Evolutionary conservation across 30 jellyfish, hydroid and myxozoan genomes (phyloP), one percentile per base, ranked within the genome.

Genomic region (Aurelia sp.): DNA sequence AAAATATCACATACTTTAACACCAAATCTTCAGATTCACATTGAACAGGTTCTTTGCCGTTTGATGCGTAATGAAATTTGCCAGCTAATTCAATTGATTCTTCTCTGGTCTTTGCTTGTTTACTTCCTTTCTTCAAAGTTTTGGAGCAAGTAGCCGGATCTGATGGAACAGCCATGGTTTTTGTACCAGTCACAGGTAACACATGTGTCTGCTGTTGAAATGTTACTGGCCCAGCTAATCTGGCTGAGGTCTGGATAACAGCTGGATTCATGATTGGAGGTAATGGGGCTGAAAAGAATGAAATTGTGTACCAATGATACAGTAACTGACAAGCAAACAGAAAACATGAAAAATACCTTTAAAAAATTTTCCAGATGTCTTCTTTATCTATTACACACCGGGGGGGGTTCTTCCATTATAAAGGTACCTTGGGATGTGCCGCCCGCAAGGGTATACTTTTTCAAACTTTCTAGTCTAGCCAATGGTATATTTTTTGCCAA

Each of bases 51-150:
- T 81, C 77, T 66, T 82, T 67, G 55, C 67, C 52, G 16, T 81
- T 67, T 20, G 91, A 64, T 20, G 91, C 91, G 55, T 81, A 81
- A 13, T 81, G 91, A 67, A 81, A 81, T 19, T 57, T 81, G 8
- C 91, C 91, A 81, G 91, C 91, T 21, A 81, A 21, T 67, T 67
- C 44, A 52, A 81, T 67, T 7, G 84, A 66, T 44, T 81, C 84
- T 67, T 81, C 55, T 18, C 72, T 60, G 21, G 84, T 66, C 57
- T 41, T 81, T 40, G 27, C 76, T 30, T 55, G 52, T 41, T 18
- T 21, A 15, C 58, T 67, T 24, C 57, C 8, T 27, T 53, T 69
- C 17, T 38, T 52, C 20, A 38, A n/a, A 8, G 83, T 18, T 41
- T 81, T 67, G 5, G 64, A 31, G 27, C 18, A n/a, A 18, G 85